These are phyloP conservation scores for Limnephilus rhombicus DNA, from an alignment of 2,888 invertebrate genomes.

Conservation along the genomic window DNA sequence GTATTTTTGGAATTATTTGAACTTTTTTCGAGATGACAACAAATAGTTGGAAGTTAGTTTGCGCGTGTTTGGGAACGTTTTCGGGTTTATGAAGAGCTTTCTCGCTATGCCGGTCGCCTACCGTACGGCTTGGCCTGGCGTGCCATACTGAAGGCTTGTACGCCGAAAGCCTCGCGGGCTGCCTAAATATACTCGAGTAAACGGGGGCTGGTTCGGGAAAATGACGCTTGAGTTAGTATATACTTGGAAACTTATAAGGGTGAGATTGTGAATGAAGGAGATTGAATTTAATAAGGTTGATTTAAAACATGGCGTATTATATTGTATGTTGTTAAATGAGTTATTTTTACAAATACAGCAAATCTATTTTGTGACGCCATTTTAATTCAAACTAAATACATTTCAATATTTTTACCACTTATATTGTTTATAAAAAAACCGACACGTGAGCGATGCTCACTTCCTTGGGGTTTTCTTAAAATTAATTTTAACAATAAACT, in stretches of 20 bases:
- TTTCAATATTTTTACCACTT: no score
- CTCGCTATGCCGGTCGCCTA: slow-evolving; percentile 14
- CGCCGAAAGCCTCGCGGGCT: slow-evolving; percentile 7
- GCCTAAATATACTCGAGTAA: not conserved
- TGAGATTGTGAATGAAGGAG: no score
- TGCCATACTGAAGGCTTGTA: slow-evolving; percentile 33
- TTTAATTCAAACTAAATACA: no score
- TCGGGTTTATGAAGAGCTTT: not conserved
- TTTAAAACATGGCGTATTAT: not conserved
- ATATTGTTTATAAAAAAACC: no score
- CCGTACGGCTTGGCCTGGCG: slow-evolving; percentile 44
- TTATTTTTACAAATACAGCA: no score
- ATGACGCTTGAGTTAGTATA: not conserved
- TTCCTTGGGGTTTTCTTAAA: no score
- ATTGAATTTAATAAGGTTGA: not conserved
- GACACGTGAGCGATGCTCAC: no score
- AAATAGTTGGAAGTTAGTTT: not conserved
- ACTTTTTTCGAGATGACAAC: not conserved
- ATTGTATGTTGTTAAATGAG: no score
- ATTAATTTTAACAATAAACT: no score
- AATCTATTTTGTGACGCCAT: no score
- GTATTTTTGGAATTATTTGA: not conserved
- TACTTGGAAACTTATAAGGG: not conserved
- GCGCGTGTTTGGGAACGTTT: not conserved
- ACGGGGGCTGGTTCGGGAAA: slow-evolving; percentile 5